Percentiles rank a stretch among this genome's conserved stretches.
Evolutionary conservation across 2,888 invertebrate species (phyloP).

Genomic region (Acanthoscelides obtectus): DNA sequence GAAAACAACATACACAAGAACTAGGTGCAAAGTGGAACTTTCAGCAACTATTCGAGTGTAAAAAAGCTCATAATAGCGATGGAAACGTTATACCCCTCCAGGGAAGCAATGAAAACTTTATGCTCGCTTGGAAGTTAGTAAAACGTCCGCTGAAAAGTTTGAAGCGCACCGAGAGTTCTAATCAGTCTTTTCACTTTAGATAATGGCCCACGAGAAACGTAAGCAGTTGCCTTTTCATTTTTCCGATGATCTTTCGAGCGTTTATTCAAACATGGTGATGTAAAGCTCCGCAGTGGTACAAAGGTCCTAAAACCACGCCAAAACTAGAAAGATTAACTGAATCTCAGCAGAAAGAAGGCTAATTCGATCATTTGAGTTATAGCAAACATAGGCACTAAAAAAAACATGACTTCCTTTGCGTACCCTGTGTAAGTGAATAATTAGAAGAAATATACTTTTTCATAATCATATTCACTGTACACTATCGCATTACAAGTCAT

Average conservation of each 20-base stretch:
- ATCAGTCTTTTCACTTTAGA: background rate
- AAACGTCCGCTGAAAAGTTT: background rate
- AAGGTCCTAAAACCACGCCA: too few species aligned
- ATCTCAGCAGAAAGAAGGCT: too few species aligned
- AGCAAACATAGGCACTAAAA: too few species aligned
- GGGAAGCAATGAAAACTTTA: background rate
- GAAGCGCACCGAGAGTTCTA: background rate
- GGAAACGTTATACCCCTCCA: background rate
- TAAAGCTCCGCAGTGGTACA: too few species aligned
- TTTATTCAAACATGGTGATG: too few species aligned
- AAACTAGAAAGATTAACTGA: too few species aligned
- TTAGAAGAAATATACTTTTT: too few species aligned
- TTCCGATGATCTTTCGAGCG: background rate
- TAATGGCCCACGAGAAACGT: background rate
- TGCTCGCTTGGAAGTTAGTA: background rate
- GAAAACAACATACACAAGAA: background rate
- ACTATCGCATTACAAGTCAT: too few species aligned
- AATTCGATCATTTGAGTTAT: too few species aligned
- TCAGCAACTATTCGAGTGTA: background rate
- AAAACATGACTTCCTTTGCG: too few species aligned
- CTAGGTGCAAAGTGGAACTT: background rate
- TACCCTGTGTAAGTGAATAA: too few species aligned
- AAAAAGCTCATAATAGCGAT: background rate
- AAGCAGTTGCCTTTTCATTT: background rate
- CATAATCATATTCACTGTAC: too few species aligned